Evolutionary conservation across 2,888 invertebrate genomes (phyloP), one percentile per base, ranked within the genome.

Genomic region (Listrodromus nycthemerus): DNA sequence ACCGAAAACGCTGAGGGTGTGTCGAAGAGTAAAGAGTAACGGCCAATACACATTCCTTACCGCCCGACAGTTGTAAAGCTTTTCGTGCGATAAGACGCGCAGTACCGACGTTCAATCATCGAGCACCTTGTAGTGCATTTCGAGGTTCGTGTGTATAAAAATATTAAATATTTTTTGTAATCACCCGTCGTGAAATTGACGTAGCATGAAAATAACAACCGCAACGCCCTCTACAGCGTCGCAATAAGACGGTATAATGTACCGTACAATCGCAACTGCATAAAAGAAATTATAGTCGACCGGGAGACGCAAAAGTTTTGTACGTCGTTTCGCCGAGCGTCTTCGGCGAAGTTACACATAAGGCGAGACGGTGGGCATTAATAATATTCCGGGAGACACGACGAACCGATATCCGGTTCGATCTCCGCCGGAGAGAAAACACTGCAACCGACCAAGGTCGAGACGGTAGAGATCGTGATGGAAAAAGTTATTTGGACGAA

Each of bases 401-500:
- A 5, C 24, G 24, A 27, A 27, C 24, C 10, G 58, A 58, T 58
- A 13, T 27, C 58, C 58, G 21, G 58, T 10, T 27, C 58, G 27
- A 58, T 21, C 27, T 58, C 3, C 21, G 27, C 27, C 58, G 24
- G 13, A 4, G 27, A 58, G 58, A 10, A 58, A 58, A 58, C 58
- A 58, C 21, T 58, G 33, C 10, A 24, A 21, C n/a, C 48, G 30
- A 7, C 27, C 16, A 63, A 10, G 10, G 30, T 65, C 24, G 71
- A 30, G 41, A 10, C 24, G 52, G n/a, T 16, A 58, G 27, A 55
- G 19, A 33, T n/a, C 48, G 67, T 73, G 41, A 69, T 73, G 45
- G 71, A 76, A 69, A 78, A 82, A 74, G 67, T 73, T 67, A 73
- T 58, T 41, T 52, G 21, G 61, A 21, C 16, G 5, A 77, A 77